Evolutionary conservation across 2,888 invertebrate genomes (phyloP).

Genomic region (Resseliella maxima): DNA sequence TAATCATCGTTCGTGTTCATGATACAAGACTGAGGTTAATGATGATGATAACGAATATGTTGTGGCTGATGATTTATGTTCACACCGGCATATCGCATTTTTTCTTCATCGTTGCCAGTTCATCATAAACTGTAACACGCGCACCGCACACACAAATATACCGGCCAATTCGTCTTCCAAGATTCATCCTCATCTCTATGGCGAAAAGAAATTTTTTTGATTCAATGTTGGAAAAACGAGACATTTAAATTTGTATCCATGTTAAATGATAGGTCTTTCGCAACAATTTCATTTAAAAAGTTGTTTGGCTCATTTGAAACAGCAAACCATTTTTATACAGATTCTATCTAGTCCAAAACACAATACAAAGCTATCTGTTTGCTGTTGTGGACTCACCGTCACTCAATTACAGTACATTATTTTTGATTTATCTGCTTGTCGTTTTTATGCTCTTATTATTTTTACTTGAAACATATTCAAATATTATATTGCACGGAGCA

Average conservation of each 20-base stretch:
- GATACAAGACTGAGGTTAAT: not conserved
- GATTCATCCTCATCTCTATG: not conserved
- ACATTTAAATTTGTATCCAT: not conserved
- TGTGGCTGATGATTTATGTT: not conserved
- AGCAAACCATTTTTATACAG: not conserved
- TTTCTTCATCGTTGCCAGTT: not conserved
- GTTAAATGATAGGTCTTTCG: not conserved
- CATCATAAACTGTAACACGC: not conserved
- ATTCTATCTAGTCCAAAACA: not conserved
- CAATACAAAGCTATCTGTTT: not conserved
- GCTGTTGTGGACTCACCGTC: not conserved
- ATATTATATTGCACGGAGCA: not conserved
- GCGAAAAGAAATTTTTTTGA: not conserved
- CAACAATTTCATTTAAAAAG: not conserved
- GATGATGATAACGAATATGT: conserved; percentile 42
- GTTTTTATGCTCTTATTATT: not conserved
- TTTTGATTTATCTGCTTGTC: not conserved
- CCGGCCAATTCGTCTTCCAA: not conserved
- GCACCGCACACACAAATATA: not conserved
- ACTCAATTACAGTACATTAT: not conserved
- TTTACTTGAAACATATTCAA: not conserved
- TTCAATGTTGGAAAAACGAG: too few relatives aligned
- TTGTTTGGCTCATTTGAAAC: not conserved
- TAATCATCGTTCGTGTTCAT: not conserved
- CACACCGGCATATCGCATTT: not conserved